Base-by-base conservation (phyloP, 2,888 invertebrate genomes). In the Pristionchus exspectatus region DNA sequence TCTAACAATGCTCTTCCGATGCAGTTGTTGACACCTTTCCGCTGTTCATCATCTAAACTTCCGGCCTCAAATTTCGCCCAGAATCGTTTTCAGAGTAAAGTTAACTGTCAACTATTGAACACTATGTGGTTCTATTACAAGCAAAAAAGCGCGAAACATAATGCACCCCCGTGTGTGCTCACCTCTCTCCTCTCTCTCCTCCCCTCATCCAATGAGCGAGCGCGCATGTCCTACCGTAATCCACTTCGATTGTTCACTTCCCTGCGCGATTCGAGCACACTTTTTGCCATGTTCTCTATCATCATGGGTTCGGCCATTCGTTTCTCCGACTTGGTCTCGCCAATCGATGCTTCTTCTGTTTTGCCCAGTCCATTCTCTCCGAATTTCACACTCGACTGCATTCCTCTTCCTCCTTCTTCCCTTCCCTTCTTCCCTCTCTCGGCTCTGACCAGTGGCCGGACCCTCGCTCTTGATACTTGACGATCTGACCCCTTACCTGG, bases 301-400 rank as follows among this genome's bases (percentile, higher is more conserved):
- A 56, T 87, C 66, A 21, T 27, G 2, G 16, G 7, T 27, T 18
- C 27, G n/a, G 16, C 27, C 4, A n/a, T 69, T 27, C 27, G 16
- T 27, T n/a, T 9, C 87, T 3, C 4, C 44, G 18, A 66, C 44
- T 86, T n/a, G 14, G 44, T 63, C 33, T 21, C 18, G 33, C 59
- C 38, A 33, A 66, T 87, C 87, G 54, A 44, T 63, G 33, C 63
- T 86, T 63, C 63, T 54, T 54, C 38, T 59, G 69, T 87, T 87
- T 69, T 66, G 69, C 50, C 69, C 27, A 38, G n/a, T 44, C 63
- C 59, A 24, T 84, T 59, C 59, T 63, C 84, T 56, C 59, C 59
- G 54, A 14, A 81, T 81, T 81, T 81, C 81, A 81, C 81, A 81
- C 81, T 81, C 81, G 81, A 81, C 9, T 81, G 81, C 77, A 77